Percentiles rank a stretch among this genome's conserved stretches.
phyloP scores from a whole-genome alignment of 2,113 vertebrate genomes.

The Malurus cyaneus region DNA sequence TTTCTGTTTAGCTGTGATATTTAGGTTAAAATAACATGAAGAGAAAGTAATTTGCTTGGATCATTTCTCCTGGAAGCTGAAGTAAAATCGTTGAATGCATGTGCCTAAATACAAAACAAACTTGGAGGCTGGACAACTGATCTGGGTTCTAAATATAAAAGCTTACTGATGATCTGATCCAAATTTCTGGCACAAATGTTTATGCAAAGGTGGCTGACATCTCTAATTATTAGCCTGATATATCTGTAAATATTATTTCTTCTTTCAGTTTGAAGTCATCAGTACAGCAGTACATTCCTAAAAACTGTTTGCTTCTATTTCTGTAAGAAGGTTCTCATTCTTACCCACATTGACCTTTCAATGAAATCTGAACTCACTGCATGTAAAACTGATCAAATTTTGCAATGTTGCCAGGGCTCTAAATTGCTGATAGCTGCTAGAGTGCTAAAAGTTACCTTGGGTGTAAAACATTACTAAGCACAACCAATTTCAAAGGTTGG shows the following conservation, averaged over 20 bases:
- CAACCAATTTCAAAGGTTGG: neutral
- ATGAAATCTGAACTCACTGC: constrained; percentile 44
- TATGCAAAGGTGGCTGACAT: neutral
- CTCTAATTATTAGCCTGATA: neutral
- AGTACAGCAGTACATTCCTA: neutral
- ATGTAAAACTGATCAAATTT: constrained; percentile 43
- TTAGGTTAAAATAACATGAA: neutral
- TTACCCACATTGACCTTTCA: constrained; percentile 8
- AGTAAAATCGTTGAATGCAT: neutral
- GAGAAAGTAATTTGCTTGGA: neutral
- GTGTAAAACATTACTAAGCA: neutral
- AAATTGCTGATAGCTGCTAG: neutral
- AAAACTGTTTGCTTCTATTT: neutral
- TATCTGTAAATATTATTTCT: neutral
- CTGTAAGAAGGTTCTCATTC: constrained; percentile 13
- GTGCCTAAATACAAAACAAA: constrained; percentile 41
- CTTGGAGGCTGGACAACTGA: constrained; percentile 16
- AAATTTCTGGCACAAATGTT: neutral
- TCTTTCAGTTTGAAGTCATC: neutral
- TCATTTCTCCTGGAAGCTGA: neutral
- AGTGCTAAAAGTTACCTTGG: constrained; percentile 5
- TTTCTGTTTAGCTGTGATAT: neutral
- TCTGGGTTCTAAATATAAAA: constrained; percentile 51
- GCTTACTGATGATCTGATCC: constrained; percentile 34
- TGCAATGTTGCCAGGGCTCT: constrained; percentile 37